Evolutionary conservation across 2,888 invertebrate genomes (phyloP), one percentile per base, ranked within the genome.

Genomic region (Acleris emargana): DNA sequence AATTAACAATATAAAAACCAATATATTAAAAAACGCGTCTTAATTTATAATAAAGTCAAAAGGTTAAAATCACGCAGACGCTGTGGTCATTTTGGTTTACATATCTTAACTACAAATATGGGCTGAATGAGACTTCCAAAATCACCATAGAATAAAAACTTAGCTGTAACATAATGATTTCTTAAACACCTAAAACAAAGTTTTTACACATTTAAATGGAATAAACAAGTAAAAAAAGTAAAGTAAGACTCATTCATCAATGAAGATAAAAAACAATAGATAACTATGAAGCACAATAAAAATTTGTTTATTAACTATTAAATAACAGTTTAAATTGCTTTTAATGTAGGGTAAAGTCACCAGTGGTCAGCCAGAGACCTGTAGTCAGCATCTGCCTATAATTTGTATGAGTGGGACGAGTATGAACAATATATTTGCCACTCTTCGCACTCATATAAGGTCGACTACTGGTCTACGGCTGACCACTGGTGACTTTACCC

Each of bases 261-360:
- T 64, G 54, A 20, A 7, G 32, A 22, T n/a, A 57, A n/a, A 66
- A 51, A 61, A 61, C 45, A 57, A 61, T 25, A 61, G 28, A 66
- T 66, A 61, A 66, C 64, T 60, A 60, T 25, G 60, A 52, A 60
- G 57, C 22, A 50, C 18, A 43, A 60, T 66, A 60, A 57, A 64
- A 45, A 57, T 61, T 66, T 66, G 55, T 38, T 51, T 4, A 60
- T 55, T 66, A 61, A 52, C 38, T 47, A 66, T 61, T 61, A 66
- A 66, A 66, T 66, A 66, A 66, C 66, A 66, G 55, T 55, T 42
- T 47, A 47, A 60, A 66, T 61, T 57, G 66, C 38, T 52, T 58
- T 54, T 51, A 54, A 54, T 58, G 17, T 57, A n/a, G n/a, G n/a
- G n/a, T n/a, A n/a, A n/a, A n/a, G n/a, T n/a, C n/a, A n/a, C n/a